These are phyloP conservation scores for Deilephila porcellus DNA, from an alignment of 2,888 invertebrate species.

Conservation along the genomic window DNA sequence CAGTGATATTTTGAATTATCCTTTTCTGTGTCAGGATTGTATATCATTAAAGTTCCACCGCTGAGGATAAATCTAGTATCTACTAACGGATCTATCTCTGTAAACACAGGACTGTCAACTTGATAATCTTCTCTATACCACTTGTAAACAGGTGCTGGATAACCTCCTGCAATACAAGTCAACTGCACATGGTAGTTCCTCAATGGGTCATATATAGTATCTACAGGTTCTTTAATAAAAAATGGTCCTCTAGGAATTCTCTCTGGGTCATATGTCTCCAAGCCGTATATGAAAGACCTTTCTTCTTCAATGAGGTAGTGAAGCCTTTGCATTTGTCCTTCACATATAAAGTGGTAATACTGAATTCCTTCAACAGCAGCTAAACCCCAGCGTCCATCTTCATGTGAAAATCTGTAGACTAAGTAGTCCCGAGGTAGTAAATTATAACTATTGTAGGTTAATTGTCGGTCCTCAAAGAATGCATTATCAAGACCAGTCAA, in stretches of 20 bases:
- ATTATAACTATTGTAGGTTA: conserved; percentile 75
- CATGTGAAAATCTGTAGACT: conserved; percentile 90
- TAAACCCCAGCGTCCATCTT: conserved; percentile 92
- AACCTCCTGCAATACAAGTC: conserved; percentile 93
- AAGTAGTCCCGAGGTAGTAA: conserved; percentile 88
- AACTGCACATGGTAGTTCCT: conserved; percentile 91
- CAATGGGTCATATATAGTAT: conserved; percentile 93
- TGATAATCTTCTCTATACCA: conserved; percentile 96
- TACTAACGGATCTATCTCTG: conserved; percentile 90
- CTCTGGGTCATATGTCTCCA: conserved; percentile 91
- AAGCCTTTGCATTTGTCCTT: conserved; percentile 90
- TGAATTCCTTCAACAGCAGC: conserved; percentile 92
- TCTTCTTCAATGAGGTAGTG: conserved; percentile 89
- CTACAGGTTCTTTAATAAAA: conserved; percentile 93
- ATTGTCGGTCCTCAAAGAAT: conserved; percentile 87
- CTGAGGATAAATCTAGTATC: conserved; percentile 93
- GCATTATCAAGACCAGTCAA: conserved; percentile 92
- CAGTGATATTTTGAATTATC: conserved; percentile 97
- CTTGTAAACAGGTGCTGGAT: conserved; percentile 94
- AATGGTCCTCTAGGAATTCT: conserved; percentile 94
- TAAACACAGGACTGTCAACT: conserved; percentile 89
- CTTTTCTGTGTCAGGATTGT: conserved; percentile 90
- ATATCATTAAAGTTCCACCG: conserved; percentile 96
- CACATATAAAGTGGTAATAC: conserved; percentile 93
- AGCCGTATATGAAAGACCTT: conserved; percentile 93